phyloP scores from a whole-genome alignment of 2,797 vertebrate species.

The Garrulus glandarius region DNA sequence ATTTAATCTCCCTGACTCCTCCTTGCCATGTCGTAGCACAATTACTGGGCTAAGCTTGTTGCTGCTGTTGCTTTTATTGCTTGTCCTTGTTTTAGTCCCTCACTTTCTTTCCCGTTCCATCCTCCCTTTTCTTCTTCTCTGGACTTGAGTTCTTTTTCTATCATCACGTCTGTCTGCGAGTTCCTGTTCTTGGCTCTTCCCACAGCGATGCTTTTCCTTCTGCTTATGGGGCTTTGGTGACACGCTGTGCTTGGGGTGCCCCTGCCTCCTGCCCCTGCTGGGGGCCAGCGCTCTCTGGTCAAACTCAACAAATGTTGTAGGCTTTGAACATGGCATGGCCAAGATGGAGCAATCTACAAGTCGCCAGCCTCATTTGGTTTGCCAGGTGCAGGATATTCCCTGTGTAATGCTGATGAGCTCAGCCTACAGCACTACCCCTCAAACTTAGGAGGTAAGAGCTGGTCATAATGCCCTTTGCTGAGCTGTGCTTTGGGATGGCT shows the following conservation, averaged over 20 bases:
- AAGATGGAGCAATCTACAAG: neutral
- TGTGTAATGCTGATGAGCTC: neutral
- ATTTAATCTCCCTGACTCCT: neutral
- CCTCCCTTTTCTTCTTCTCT: neutral
- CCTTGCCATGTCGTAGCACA: neutral
- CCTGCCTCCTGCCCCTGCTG: neutral
- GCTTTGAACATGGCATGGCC: fast-evolving
- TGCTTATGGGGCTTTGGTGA: neutral
- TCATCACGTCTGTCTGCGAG: fast-evolving
- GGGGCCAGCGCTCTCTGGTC: neutral
- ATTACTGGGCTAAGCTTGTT: neutral
- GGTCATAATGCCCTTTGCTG: neutral
- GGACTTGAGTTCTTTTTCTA: neutral
- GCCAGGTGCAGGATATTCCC: neutral
- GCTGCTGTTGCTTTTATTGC: neutral
- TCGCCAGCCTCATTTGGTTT: fast-evolving
- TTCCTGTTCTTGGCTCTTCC: neutral
- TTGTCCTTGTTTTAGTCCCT: neutral
- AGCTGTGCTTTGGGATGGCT: neutral
- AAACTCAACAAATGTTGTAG: neutral
- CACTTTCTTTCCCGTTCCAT: neutral
- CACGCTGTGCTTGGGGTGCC: neutral
- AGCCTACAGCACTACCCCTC: neutral
- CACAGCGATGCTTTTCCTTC: fast-evolving
- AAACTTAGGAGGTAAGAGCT: neutral